Evolutionary conservation across 1,140 invertebrate species (phyloP).

Genomic region (Microplitis mediator): DNA sequence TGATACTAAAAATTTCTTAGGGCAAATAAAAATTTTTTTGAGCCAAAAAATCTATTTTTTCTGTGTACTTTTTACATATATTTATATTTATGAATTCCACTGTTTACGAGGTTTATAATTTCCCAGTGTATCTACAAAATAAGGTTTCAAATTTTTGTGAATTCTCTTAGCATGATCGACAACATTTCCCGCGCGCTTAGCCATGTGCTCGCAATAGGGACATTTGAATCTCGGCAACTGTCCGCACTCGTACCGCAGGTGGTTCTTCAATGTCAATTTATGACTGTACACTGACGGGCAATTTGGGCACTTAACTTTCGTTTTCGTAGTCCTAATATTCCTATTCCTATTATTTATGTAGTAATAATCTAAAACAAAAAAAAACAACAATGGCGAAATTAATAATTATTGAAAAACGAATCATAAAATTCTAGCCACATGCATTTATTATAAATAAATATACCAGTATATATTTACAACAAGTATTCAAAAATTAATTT

Average conservation of each 20-base stretch:
- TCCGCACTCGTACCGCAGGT: slow-evolving; percentile 52
- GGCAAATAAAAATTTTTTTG: no score
- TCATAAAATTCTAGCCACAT: no score
- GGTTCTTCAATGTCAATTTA: slow-evolving; percentile 37
- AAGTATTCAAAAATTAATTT: no score
- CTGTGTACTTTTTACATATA: no score
- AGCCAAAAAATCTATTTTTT: no score
- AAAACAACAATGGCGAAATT: no score
- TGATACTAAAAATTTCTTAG: no score
- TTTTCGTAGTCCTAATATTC: neutral
- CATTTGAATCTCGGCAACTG: slow-evolving; percentile 43
- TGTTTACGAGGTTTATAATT: no score
- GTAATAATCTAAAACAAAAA: neutral
- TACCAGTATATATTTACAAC: no score
- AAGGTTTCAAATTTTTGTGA: neutral
- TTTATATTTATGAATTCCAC: no score
- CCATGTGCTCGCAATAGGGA: slow-evolving; percentile 37
- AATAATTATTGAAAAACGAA: no score
- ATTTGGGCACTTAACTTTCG: slow-evolving; percentile 33
- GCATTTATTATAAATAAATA: no score
- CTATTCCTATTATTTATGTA: neutral
- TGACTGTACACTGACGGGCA: slow-evolving; percentile 38
- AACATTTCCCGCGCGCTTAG: slow-evolving; percentile 20
- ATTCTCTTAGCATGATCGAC: slow-evolving; percentile 20
- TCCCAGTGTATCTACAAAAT: slow-evolving; percentile 23